phyloP scores from a whole-genome alignment of 2,113 vertebrate genomes.

The Gila orcuttii region DNA sequence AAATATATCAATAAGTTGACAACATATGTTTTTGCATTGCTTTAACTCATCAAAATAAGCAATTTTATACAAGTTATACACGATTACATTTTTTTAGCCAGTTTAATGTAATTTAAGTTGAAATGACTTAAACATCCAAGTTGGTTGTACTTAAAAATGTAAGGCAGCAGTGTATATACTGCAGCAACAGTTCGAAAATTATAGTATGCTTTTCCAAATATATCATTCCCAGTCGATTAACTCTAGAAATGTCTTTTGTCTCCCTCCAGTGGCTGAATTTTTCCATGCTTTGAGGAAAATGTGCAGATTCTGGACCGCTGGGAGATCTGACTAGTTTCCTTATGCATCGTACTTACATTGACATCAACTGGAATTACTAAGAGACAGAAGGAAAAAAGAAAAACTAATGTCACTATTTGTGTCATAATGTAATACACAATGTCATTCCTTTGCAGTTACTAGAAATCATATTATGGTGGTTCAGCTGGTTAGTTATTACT shows the following conservation, averaged over 20 bases:
- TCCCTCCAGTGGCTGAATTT: constrained; percentile 69
- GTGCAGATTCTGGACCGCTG: not conserved
- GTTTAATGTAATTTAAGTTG: no score
- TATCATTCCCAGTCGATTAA: not conserved
- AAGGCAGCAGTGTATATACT: no score
- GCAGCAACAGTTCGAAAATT: no score
- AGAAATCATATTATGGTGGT: not conserved
- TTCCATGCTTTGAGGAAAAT: constrained; percentile 59
- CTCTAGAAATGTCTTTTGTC: constrained; percentile 36
- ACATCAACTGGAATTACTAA: not conserved
- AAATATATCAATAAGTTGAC: no score
- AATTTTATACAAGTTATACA: no score
- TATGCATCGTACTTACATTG: not conserved
- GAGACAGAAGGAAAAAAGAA: not conserved
- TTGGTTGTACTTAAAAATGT: no score
- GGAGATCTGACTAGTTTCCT: not conserved
- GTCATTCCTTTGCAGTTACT: not conserved
- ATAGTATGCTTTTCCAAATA: no score
- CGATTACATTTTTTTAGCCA: no score
- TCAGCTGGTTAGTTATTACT: not conserved
- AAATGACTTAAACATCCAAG: no score
- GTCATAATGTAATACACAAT: not conserved
- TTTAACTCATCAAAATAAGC: no score
- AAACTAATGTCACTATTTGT: not conserved
- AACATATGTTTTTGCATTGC: no score